Evolutionary conservation across 1,140 invertebrate genomes (phyloP).

Genomic region (Thaumatotibia leucotreta): DNA sequence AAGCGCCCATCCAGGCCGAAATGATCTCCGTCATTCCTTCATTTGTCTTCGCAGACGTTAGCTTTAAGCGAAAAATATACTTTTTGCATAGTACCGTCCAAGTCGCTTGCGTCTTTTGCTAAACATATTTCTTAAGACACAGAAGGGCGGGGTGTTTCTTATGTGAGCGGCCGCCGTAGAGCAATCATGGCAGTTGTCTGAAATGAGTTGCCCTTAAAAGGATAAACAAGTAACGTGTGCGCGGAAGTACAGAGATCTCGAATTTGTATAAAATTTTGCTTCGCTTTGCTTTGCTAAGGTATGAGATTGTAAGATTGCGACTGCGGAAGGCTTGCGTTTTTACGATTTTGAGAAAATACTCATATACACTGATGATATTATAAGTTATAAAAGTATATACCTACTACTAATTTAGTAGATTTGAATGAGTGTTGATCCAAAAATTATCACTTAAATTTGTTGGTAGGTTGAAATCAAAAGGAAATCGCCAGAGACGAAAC

Average conservation of each 20-base stretch:
- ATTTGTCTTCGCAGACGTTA: not conserved
- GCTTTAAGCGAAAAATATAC: not conserved
- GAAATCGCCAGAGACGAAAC: no score
- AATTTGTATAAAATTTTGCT: slow-evolving; percentile 75
- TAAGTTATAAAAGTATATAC: no score
- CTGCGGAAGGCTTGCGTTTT: slow-evolving; percentile 29
- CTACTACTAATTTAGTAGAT: no score
- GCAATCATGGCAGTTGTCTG: slow-evolving; percentile 72
- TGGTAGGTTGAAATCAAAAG: no score
- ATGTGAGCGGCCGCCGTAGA: slow-evolving; percentile 48
- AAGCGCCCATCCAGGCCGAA: slow-evolving; percentile 31
- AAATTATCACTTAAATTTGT: no score
- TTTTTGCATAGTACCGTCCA: not conserved
- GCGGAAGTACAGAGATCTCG: slow-evolving; percentile 62
- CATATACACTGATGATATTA: no score
- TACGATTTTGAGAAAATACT: slow-evolving; percentile 7
- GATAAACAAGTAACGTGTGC: slow-evolving; percentile 77
- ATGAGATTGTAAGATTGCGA: slow-evolving; percentile 22
- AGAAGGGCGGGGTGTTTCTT: slow-evolving; percentile 23
- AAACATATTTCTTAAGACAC: slow-evolving; percentile 16
- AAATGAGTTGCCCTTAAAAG: slow-evolving; percentile 73
- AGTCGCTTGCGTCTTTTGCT: not conserved
- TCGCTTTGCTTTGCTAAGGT: slow-evolving; percentile 43
- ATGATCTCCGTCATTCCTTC: slow-evolving; percentile 24
- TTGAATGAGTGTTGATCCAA: no score